phyloP scores from a whole-genome alignment of 37 sponge, comb jelly and placozoan genomes.

The Hexactinellida sp. region DNA sequence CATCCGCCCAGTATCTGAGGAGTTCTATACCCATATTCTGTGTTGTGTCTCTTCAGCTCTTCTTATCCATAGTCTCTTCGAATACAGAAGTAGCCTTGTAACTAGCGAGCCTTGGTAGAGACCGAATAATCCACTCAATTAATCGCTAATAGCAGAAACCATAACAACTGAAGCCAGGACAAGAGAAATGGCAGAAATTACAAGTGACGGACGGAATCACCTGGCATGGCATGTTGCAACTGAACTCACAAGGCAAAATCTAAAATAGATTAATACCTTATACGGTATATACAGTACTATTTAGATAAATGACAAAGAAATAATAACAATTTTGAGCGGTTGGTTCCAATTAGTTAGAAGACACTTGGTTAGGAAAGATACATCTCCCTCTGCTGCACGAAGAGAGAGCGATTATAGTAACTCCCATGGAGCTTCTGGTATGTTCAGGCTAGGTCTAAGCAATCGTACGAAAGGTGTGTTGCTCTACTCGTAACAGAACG shows the following conservation, averaged over 20 bases:
- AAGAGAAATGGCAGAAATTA: background rate
- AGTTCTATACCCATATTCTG: too few relatives aligned
- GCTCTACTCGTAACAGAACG: background rate
- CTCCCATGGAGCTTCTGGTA: background rate
- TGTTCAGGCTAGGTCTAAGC: background rate
- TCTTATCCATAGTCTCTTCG: too few relatives aligned
- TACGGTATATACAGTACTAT: background rate
- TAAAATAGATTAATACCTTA: background rate
- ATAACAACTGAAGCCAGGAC: background rate
- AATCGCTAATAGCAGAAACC: background rate
- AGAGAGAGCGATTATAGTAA: background rate
- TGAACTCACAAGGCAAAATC: background rate
- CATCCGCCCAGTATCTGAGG: too few relatives aligned
- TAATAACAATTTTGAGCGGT: background rate
- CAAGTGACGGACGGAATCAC: background rate
- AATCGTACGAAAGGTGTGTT: background rate
- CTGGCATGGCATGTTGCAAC: background rate
- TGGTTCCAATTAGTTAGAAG: background rate
- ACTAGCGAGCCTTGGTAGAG: too few relatives aligned
- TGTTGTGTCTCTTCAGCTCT: too few relatives aligned
- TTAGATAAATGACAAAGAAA: background rate
- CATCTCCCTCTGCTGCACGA: background rate
- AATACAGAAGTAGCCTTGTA: too few relatives aligned
- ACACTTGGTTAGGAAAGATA: background rate
- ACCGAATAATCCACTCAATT: too few relatives aligned